Percentiles rank a stretch among this genome's conserved stretches.
These are phyloP conservation scores for Tetheella fluctuosa DNA, from an alignment of 2,888 invertebrate species.

Conservation along the genomic window DNA sequence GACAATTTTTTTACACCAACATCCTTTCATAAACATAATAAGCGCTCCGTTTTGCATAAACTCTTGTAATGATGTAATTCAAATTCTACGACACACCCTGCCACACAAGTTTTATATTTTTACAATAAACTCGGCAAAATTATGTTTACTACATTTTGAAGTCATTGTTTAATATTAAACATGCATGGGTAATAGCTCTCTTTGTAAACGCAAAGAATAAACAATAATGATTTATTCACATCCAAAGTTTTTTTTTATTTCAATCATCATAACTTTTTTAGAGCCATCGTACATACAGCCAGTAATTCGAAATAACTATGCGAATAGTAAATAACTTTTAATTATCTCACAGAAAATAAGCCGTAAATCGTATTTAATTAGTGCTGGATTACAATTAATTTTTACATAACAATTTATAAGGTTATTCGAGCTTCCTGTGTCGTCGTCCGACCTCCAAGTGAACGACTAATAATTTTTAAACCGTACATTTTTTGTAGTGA, in stretches of 20 bases:
- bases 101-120: slow-evolving; percentile 3
- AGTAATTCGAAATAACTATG: slow-evolving; percentile 7
- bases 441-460: slow-evolving; percentile 56
- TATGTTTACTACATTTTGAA: slow-evolving; percentile 6
- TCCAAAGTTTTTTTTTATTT: background rate
- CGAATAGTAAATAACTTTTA: slow-evolving; percentile 40
- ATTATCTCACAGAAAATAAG: slow-evolving; percentile 44
- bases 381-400: slow-evolving; percentile 41
- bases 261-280: background rate
- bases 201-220: slow-evolving; percentile 12
- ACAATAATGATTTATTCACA: slow-evolving; percentile 2
- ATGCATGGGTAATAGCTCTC: slow-evolving; percentile 11
- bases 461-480: slow-evolving; percentile 26
- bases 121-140: slow-evolving; percentile 2
- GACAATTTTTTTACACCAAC: slow-evolving; percentile 66
- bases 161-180: slow-evolving; percentile 1
- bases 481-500: slow-evolving; percentile 6
- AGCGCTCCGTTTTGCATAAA: slow-evolving; percentile 53
- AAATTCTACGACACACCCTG: slow-evolving; percentile 32
- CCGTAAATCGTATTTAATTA: slow-evolving; percentile 57
- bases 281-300: slow-evolving; percentile 11
- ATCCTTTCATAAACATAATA: slow-evolving; percentile 71
- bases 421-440: slow-evolving; percentile 54
- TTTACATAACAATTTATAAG: slow-evolving; percentile 50
- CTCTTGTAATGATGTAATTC: slow-evolving; percentile 47